A percentile compares a stretch with the other conserved stretches of the same genome.
Conservation (phyloP, 2,113 vertebrate species). For the Oryzias melastigma region DNA sequence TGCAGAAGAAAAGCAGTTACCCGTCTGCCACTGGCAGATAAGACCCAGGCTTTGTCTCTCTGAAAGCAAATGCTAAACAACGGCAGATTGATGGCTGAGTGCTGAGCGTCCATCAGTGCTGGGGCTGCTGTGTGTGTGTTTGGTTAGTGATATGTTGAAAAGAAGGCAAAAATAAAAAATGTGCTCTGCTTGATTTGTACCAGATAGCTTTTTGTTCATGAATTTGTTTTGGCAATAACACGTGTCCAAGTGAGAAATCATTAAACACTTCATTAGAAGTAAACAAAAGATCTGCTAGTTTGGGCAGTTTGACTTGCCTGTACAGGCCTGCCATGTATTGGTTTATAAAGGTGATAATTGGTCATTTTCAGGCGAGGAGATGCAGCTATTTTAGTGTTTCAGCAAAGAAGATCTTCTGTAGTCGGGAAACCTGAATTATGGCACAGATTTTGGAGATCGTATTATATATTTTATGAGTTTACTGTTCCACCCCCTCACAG, state of each 20-base stretch:
- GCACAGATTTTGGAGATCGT: too few species aligned
- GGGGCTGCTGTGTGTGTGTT: slow-evolving; percentile 17
- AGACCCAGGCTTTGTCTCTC: slow-evolving; percentile 54
- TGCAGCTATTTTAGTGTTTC: slow-evolving; percentile 25
- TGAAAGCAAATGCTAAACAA: slow-evolving; percentile 24
- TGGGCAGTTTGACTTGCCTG: slow-evolving; percentile 51
- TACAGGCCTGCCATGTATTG: slow-evolving; percentile 42
- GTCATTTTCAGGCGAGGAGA: slow-evolving; percentile 25
- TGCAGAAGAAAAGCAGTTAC: slow-evolving; percentile 11
- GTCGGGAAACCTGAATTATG: neutral
- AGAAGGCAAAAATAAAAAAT: slow-evolving; percentile 14
- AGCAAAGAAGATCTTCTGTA: slow-evolving; percentile 7
- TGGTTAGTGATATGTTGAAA: slow-evolving; percentile 7
- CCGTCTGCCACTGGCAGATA: slow-evolving; percentile 60
- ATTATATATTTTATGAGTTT: neutral
- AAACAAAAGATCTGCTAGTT: slow-evolving; percentile 60
- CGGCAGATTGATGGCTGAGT: slow-evolving; percentile 52
- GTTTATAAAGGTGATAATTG: slow-evolving; percentile 66
- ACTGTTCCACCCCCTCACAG: slow-evolving; percentile 58
- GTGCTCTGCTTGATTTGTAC: slow-evolving; percentile 19
- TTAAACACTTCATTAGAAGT: slow-evolving; percentile 49
- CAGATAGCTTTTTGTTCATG: neutral
- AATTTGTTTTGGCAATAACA: slow-evolving; percentile 25
- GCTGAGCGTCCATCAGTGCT: slow-evolving; percentile 27
- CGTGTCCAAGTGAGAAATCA: slow-evolving; percentile 49